Evolutionary conservation across 64 coral and sea anemone species (phyloP).

Genomic region (Pocillopora verrucosa): DNA sequence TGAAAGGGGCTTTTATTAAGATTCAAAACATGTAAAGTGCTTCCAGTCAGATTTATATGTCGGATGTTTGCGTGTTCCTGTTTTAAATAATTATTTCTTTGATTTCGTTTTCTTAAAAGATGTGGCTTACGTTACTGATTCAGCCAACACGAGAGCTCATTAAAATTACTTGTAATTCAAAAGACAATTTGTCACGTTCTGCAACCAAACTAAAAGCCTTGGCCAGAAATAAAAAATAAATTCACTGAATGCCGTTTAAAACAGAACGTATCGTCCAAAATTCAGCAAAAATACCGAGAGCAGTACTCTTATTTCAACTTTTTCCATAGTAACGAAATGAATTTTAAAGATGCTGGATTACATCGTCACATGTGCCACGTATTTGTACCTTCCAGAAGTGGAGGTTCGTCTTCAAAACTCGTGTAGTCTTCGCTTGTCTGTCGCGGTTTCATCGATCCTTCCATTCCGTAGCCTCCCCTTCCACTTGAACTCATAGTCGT

Average conservation of each 20-base stretch:
- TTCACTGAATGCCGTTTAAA: no score
- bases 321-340: conserved; percentile 32
- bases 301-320: background rate
- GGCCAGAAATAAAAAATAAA: no score
- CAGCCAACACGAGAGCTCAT: background rate
- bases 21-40: no score
- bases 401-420: conserved; percentile 98
- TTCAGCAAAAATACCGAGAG: background rate
- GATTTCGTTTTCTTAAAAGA: no score
- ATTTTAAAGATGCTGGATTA: background rate
- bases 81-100: no score
- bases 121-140: no score
- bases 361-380: background rate
- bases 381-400: conserved; percentile 83
- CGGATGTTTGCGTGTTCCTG: no score
- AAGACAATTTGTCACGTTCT: background rate
- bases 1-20: background rate
- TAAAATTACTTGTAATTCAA: background rate
- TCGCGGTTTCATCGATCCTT: conserved; percentile 79
- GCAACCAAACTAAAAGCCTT: no score
- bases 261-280: no score
- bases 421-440: conserved; percentile 96
- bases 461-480: conserved; percentile 67
- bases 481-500: conserved; percentile 23
- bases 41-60: no score